Base-by-base conservation (phyloP, 2,113 vertebrate genomes). In the Urocynchramus pylzowi region DNA sequence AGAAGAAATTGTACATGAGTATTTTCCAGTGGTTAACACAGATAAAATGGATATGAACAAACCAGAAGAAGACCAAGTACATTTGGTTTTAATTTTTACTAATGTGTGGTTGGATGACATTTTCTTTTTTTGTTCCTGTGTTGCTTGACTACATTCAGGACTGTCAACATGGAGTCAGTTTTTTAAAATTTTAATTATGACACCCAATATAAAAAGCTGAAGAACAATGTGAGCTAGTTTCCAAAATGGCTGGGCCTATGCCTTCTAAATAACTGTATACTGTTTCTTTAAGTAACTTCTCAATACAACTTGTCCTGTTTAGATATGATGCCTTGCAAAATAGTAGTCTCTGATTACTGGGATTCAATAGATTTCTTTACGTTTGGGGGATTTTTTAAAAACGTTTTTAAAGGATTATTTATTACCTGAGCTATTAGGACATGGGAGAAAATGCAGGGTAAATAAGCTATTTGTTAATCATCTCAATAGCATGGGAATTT, bases 401-500 rank as follows among this genome's bases (percentile, higher is more conserved):
- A 64, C 3, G 4, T 83, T 84, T 82, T 56, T 33, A 56, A 92
- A 81, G 39, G 35, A 67, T 70, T 88, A 39, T 86, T 92, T 96
- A 74, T 90, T 86, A 83, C 54, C 42, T 59, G 70, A 86, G 71
- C 90, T 87, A 27, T 35, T 75, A 56, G 76, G 42, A 89, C 69
- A 90, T 78, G 47, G 69, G 73, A 60, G 33, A 76, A 91, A 94
- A 67, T 9, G 1, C 45, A 65, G 64, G 19, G 44, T 5, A 16
- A 93, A 86, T 80, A 88, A 90, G 31, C 60, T 94, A 81, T 95
- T 95, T 96, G 95, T 90, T 86, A 93, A 90, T 92, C 85, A 81
- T 89, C 88, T 93, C 95, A 87, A 7, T 84, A 94, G 88, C 88
- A 96, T 82, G 83, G 61, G 93, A 92, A 84, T 95, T 96, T 94